Evolutionary conservation across 2,797 vertebrate genomes (phyloP).

Genomic region (Periparus ater): DNA sequence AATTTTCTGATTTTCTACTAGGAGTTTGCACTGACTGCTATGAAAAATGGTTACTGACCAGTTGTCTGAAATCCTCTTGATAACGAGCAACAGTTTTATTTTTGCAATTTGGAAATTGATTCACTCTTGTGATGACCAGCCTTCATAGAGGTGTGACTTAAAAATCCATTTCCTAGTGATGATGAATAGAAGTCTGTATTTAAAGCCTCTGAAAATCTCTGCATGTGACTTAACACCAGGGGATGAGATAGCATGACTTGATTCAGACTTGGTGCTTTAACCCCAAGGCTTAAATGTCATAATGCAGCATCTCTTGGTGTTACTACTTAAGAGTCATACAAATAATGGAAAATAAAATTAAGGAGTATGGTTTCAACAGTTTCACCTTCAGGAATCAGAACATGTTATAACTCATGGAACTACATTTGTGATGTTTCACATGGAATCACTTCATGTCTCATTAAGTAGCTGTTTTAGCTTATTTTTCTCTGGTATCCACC

Average conservation of each 20-base stretch:
- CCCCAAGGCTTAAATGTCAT: background rate
- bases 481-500: background rate
- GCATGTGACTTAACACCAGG: background rate
- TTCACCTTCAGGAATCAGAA: background rate
- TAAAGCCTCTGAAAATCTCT: conserved; percentile 6
- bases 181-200: background rate
- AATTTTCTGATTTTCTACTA: background rate
- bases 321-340: background rate
- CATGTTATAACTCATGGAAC: background rate
- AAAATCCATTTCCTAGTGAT: background rate
- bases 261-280: background rate
- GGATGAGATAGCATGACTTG: background rate
- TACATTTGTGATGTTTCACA: background rate
- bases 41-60: background rate
- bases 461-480: conserved; percentile 1
- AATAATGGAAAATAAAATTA: background rate
- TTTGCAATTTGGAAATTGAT: background rate
- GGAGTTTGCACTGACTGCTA: background rate
- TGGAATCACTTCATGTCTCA: background rate
- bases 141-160: background rate
- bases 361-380: background rate
- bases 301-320: background rate
- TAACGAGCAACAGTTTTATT: background rate
- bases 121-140: background rate
- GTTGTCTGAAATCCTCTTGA: background rate